Evolutionary conservation across 2,888 invertebrate genomes (phyloP).

Genomic region (Acanthosepion lycidas): DNA sequence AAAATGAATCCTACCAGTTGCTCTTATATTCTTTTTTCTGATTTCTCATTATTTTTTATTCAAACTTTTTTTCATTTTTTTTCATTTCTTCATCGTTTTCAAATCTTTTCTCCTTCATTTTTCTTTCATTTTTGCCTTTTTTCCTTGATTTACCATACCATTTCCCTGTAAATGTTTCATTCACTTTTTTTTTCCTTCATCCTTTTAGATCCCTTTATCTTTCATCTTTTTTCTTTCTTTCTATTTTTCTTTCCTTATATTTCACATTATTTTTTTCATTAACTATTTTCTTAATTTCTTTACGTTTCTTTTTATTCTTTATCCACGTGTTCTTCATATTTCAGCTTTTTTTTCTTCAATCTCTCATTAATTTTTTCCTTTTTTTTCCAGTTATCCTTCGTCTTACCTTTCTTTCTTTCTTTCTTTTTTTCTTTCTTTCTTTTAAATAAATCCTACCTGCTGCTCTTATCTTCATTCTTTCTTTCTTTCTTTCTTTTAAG

Average conservation of each 20-base stretch:
- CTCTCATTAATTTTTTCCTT: too few relatives aligned
- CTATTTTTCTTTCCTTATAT: not conserved
- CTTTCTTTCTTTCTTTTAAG: not conserved
- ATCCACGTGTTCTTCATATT: not conserved
- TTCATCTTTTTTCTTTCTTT: not conserved
- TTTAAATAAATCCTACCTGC: too few relatives aligned
- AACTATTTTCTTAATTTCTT: not conserved
- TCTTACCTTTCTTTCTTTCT: not conserved
- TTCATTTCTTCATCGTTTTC: not conserved
- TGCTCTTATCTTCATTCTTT: not conserved
- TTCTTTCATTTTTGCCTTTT: not conserved
- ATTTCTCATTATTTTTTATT: not conserved
- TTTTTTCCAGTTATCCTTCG: too few relatives aligned
- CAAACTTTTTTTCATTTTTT: not conserved
- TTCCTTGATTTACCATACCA: not conserved
- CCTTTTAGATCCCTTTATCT: not conserved
- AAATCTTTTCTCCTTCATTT: not conserved
- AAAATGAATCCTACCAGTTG: not conserved
- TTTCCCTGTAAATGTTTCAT: not conserved
- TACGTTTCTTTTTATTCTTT: not conserved
- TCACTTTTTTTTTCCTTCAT: not conserved
- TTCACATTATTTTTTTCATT: not conserved
- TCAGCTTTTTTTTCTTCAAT: too few relatives aligned
- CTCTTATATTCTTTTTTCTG: not conserved
- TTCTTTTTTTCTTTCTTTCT: not conserved